phyloP scores from a whole-genome alignment of 2,113 vertebrate genomes.

The Coracopsis vasa region DNA sequence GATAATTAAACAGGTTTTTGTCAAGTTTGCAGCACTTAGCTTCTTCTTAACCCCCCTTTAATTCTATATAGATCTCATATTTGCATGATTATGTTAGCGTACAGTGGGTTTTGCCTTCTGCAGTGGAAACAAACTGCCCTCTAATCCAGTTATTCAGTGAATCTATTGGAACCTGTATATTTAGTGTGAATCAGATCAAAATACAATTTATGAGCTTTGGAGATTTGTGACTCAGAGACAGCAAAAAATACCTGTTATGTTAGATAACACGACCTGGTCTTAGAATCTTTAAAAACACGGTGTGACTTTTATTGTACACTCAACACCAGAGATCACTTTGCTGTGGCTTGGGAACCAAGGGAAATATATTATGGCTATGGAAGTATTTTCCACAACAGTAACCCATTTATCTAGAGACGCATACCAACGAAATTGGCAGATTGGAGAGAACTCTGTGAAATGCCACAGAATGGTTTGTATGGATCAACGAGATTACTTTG shows the following conservation, averaged over 20 bases:
- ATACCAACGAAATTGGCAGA: not conserved
- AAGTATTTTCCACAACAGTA: not conserved
- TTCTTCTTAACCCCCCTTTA: not conserved
- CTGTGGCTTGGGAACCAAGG: not conserved
- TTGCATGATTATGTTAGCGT: not conserved
- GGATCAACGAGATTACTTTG: not conserved
- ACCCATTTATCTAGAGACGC: not conserved
- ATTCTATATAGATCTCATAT: not conserved
- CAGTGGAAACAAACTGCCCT: not conserved
- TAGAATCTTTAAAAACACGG: not conserved
- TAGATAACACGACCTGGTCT: not conserved
- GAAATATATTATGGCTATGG: not conserved
- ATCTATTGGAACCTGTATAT: not conserved
- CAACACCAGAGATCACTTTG: not conserved
- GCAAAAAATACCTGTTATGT: not conserved
- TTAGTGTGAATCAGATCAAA: not conserved
- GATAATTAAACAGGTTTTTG: not conserved
- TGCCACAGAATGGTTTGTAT: not conserved
- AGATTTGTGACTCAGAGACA: not conserved
- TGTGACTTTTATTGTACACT: not conserved
- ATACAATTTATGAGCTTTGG: not conserved
- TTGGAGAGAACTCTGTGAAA: not conserved
- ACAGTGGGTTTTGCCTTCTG: not conserved
- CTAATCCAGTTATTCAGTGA: not conserved
- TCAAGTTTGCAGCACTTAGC: not conserved